These are phyloP conservation scores for Tragelaphus eurycerus DNA, from an alignment of 2,797 vertebrate genomes.

Conservation along the genomic window DNA sequence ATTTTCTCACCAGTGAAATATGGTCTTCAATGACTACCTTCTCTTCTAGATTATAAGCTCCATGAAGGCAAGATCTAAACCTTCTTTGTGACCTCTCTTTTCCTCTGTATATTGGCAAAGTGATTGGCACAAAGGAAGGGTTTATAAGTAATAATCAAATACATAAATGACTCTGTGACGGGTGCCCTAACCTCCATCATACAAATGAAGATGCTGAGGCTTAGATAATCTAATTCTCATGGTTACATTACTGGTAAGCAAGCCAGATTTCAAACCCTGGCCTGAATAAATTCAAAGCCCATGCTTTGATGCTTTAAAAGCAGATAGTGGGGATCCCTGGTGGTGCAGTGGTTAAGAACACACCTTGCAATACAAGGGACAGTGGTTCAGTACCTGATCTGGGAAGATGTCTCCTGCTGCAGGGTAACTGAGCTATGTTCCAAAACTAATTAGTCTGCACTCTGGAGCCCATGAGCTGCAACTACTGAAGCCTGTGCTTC, in stretches of 20 bases:
- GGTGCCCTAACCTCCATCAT: not conserved
- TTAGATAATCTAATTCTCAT: not conserved
- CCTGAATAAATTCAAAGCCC: not conserved
- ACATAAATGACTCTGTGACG: not conserved
- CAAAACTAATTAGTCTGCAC: not conserved
- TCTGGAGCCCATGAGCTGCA: not conserved
- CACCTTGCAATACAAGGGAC: not conserved
- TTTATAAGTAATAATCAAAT: not conserved
- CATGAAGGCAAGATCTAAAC: not conserved
- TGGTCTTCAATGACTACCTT: not conserved
- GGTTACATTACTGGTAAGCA: not conserved
- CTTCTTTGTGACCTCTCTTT: not conserved
- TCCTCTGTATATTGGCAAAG: not conserved
- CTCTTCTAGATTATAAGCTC: not conserved
- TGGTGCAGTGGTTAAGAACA: not conserved
- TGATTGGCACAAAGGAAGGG: not conserved
- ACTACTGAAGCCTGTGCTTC: not conserved
- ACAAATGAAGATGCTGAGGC: not conserved
- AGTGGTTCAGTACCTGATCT: not conserved
- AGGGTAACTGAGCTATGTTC: not conserved
- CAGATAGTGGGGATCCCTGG: not conserved
- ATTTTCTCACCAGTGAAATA: not conserved
- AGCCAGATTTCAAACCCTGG: not conserved
- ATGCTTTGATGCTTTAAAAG: not conserved
- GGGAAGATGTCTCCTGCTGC: not conserved